Percentiles rank a stretch among this genome's conserved stretches.
Conservation (phyloP, 2,888 invertebrate genomes). For the Heteromurus nitidus region DNA sequence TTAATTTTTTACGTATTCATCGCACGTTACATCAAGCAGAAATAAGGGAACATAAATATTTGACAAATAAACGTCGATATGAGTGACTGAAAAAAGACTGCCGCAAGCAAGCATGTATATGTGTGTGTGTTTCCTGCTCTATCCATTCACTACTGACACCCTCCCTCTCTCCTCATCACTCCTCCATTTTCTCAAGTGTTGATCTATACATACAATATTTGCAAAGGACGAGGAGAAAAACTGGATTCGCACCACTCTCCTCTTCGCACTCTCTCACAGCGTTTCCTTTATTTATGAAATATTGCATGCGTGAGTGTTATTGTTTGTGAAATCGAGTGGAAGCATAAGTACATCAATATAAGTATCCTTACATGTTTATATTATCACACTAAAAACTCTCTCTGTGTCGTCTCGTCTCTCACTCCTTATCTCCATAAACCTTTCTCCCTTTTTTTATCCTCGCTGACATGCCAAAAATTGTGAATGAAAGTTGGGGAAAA, state of each 20-base stretch:
- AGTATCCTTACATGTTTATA: too few relatives aligned
- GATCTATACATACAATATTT: not conserved
- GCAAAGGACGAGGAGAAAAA: not conserved
- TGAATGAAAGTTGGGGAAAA: not conserved
- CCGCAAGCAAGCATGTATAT: constrained; percentile 21
- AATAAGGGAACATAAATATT: constrained; percentile 56
- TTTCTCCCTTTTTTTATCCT: not conserved
- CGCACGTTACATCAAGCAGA: constrained; percentile 42
- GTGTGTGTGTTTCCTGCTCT: constrained; percentile 26
- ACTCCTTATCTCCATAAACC: too few relatives aligned
- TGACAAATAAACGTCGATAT: constrained; percentile 61
- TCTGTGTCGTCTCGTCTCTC: too few relatives aligned
- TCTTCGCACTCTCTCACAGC: too few relatives aligned
- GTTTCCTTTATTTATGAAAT: not conserved
- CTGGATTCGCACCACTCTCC: too few relatives aligned
- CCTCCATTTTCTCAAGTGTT: constrained; percentile 16
- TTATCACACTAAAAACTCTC: too few relatives aligned
- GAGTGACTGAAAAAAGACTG: constrained; percentile 44
- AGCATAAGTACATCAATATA: too few relatives aligned
- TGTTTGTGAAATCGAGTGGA: constrained; percentile 1
- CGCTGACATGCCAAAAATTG: not conserved
- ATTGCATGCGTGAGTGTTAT: not conserved
- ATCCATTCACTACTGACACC: too few relatives aligned
- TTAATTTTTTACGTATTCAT: constrained; percentile 59
- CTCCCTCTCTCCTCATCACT: too few relatives aligned